These are phyloP conservation scores for Xylota sylvarum DNA, from an alignment of 2,888 invertebrate species.

Conservation along the genomic window DNA sequence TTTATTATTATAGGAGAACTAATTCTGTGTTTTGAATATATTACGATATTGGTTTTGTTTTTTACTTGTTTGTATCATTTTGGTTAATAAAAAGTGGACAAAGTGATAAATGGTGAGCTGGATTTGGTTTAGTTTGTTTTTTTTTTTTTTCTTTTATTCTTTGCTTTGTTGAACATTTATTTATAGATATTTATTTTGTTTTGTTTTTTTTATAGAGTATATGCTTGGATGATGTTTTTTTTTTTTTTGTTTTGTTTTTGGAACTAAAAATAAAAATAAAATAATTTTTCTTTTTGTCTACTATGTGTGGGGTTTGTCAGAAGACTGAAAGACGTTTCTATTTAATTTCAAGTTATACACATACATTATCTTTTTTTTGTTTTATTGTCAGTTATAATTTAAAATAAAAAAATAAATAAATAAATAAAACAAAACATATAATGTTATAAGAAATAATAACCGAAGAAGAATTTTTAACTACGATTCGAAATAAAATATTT, in stretches of 20 bases:
- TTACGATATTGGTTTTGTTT: slow-evolving; percentile 1
- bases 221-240: slow-evolving; percentile 6
- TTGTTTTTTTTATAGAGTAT: slow-evolving; percentile 27
- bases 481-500: slow-evolving; percentile 50
- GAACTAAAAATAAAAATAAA: background rate
- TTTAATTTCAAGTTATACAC: slow-evolving; percentile 16
- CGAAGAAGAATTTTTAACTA: slow-evolving; percentile 16
- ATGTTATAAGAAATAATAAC: background rate
- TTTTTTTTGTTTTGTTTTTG: slow-evolving; percentile 2
- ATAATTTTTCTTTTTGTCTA: background rate
- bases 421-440: background rate
- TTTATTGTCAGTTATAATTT: slow-evolving; percentile 66
- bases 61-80: slow-evolving; percentile 23
- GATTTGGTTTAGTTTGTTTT: slow-evolving; percentile 48
- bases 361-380: slow-evolving; percentile 4
- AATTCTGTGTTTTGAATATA: slow-evolving; percentile 56
- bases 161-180: slow-evolving; percentile 47
- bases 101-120: slow-evolving; percentile 66
- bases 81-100: slow-evolving; percentile 64
- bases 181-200: slow-evolving; percentile 42
- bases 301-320: background rate
- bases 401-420: slow-evolving; percentile 28
- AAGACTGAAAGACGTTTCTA: slow-evolving; percentile 12
- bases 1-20: slow-evolving; percentile 46
- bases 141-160: slow-evolving; percentile 11